Evolutionary conservation across 2,113 vertebrate species (phyloP), one percentile per base, ranked within the genome.

Genomic region (Pterophyllum scalare): DNA sequence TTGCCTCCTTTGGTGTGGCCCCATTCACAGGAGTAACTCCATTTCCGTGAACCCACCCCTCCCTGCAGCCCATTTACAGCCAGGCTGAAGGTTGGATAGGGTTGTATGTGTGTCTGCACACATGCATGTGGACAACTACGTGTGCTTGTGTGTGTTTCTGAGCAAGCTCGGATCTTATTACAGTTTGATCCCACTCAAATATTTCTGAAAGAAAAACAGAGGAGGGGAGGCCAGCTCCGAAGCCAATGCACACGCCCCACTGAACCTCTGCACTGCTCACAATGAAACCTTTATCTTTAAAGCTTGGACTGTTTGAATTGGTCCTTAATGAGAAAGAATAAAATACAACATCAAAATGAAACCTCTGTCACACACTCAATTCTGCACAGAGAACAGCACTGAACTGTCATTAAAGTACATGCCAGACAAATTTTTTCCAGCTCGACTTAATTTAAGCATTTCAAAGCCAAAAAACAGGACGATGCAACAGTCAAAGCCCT

Each of bases 141-240:
- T 81, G 83, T 81, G 85, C 78, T 59, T 85, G 93, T 83, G 92
- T 87, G 94, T 88, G 88, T 93, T 94, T 94, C 90, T 88, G 88
- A 90, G 91, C 20, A 70, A 92, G 92, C 94, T 93, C 93, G 94
- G 95, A 95, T 96, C 96, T 95, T 92, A 95, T 96, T 96, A 95
- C 95, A 93, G 90, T 95, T 96, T 95, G 94, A 96, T 95, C 95
- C 96, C 94, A 95, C 95, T 96, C 95, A 96, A 96, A 96, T 95
- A 96, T 95, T 96, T 96, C 93, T 94, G 89, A 95, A 95, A 95
- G 94, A 95, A 96, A 95, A 95, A 95, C 94, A 95, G 94, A 93
- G 92, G 88, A 93, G 90, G 93, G 93, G 90, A 94, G 94, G 86
- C 86, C 84, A 59, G 84, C 84, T 89, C 92, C 92, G 91, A 88